These are phyloP conservation scores for Calypte anna DNA, from an alignment of 2,113 vertebrate genomes.

Conservation along the genomic window DNA sequence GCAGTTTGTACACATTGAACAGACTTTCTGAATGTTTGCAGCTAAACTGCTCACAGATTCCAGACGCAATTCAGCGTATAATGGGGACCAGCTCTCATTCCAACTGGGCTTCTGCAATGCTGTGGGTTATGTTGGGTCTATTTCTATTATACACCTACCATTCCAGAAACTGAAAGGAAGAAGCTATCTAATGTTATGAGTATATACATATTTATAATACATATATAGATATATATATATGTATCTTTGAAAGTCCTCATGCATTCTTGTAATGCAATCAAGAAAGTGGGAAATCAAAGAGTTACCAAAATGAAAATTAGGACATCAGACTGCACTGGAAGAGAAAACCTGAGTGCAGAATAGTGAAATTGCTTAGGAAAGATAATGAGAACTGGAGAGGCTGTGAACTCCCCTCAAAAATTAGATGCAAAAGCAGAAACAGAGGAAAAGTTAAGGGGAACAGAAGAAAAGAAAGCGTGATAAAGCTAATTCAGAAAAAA, in stretches of 20 bases:
- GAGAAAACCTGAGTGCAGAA: not conserved
- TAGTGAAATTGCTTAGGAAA: not conserved
- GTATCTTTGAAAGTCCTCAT: not conserved
- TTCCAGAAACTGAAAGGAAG: not conserved
- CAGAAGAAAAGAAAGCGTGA: not conserved
- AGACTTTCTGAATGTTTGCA: not conserved
- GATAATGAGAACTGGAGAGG: not conserved
- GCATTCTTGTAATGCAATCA: not conserved
- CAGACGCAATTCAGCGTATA: not conserved
- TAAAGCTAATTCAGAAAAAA: not conserved
- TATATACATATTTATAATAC: too few relatives aligned
- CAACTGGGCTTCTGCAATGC: not conserved
- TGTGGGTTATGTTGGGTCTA: not conserved
- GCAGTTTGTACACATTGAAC: fast-evolving
- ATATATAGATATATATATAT: too few relatives aligned
- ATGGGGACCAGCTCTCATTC: not conserved
- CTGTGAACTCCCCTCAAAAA: not conserved
- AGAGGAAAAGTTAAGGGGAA: not conserved
- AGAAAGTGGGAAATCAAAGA: not conserved
- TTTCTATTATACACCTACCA: not conserved
- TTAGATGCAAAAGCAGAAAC: not conserved
- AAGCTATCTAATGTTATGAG: too few relatives aligned
- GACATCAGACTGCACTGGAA: not conserved
- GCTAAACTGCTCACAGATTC: not conserved
- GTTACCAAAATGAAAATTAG: not conserved